Conservation (phyloP, 2,113 vertebrate genomes). For the Anarrhichthys ocellatus region DNA sequence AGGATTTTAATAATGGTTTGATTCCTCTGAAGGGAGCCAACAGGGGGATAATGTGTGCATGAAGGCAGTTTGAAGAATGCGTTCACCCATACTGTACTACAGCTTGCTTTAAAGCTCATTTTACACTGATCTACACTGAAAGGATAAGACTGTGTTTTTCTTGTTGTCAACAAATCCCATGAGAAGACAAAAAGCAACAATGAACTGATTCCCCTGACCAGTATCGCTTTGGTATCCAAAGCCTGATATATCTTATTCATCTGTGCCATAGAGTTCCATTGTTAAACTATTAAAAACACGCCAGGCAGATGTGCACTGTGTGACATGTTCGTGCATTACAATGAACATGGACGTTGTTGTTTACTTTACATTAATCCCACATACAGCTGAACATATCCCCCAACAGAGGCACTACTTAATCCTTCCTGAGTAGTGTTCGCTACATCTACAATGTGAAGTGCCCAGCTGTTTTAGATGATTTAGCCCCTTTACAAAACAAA, state of each 20-base stretch:
- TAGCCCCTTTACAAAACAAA: neutral
- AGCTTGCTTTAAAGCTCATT: constrained; percentile 2
- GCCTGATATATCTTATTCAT: neutral
- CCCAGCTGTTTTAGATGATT: neutral
- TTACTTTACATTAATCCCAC: constrained; percentile 2
- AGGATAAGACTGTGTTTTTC: neutral
- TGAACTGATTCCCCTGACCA: neutral
- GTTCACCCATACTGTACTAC: neutral
- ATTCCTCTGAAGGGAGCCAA: neutral
- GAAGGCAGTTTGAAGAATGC: neutral
- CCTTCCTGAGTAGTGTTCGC: neutral
- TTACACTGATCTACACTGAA: neutral
- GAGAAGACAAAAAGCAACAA: neutral
- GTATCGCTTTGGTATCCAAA: neutral
- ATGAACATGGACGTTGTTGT: neutral
- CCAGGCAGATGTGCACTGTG: neutral
- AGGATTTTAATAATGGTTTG: constrained; percentile 3
- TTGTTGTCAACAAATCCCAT: neutral
- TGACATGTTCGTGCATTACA: neutral
- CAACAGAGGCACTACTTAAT: neutral
- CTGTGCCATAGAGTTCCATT: neutral
- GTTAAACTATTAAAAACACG: constrained; percentile 9
- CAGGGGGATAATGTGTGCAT: neutral
- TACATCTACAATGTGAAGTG: neutral
- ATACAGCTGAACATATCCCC: neutral